A percentile compares a stretch with the other conserved stretches of the same genome.
phyloP scores from a whole-genome alignment of 1,140 invertebrate species.

The Euwallacea similis region DNA sequence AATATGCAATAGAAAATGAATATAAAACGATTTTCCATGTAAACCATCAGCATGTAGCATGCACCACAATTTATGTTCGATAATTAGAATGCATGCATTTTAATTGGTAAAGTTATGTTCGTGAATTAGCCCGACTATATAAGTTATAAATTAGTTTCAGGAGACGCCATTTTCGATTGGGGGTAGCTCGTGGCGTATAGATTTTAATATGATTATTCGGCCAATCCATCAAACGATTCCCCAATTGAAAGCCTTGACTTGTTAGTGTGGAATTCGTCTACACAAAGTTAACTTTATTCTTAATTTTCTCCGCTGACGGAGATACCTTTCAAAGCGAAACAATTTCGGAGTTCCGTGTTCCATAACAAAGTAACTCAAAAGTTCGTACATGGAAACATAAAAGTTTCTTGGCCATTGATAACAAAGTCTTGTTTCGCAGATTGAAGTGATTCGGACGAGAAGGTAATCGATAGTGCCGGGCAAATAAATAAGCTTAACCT shows the following conservation, averaged over 20 bases:
- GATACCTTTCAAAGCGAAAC: constrained; percentile 13
- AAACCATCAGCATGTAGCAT: too few species aligned
- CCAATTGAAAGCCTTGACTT: too few species aligned
- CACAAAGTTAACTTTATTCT: neutral
- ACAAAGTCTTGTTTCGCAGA: constrained; percentile 8
- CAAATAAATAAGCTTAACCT: neutral
- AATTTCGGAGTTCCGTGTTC: constrained; percentile 4
- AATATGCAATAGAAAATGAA: too few species aligned
- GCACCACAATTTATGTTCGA: too few species aligned
- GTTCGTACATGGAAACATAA: constrained; percentile 6
- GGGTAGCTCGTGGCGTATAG: too few species aligned
- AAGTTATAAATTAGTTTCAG: constrained; percentile 2
- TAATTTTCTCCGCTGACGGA: neutral
- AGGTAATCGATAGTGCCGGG: constrained; percentile 8
- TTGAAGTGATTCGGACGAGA: constrained; percentile 4
- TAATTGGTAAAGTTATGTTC: constrained; percentile 1
- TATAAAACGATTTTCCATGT: too few species aligned
- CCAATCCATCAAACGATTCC: too few species aligned
- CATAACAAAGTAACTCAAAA: constrained; percentile 3
- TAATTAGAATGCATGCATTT: neutral
- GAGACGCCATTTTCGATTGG: neutral
- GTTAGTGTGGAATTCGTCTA: neutral
- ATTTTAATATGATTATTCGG: too few species aligned
- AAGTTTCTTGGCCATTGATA: constrained; percentile 11
- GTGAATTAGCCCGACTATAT: neutral